A percentile compares a stretch with the other conserved stretches of the same genome.
phyloP scores from a whole-genome alignment of 1,140 invertebrate genomes.

The Druon quercuslanigerum region DNA sequence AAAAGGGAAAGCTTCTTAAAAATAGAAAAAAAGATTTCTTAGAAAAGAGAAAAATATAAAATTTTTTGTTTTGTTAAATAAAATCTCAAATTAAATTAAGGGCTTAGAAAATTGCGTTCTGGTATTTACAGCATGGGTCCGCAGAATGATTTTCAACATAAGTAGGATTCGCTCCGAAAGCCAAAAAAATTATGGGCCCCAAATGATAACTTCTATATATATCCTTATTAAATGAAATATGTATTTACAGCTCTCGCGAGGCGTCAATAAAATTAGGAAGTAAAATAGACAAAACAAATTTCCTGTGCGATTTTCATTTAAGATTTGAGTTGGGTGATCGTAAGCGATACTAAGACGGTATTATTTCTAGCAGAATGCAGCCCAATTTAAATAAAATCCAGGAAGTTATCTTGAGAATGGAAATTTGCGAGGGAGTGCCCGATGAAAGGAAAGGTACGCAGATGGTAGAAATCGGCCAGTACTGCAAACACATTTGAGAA shows the following conservation, averaged over 20 bases:
- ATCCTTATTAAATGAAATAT: background rate
- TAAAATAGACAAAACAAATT: background rate
- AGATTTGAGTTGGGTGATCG: background rate
- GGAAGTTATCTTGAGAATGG: conserved; percentile 10
- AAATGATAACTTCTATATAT: background rate
- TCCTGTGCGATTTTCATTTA: background rate
- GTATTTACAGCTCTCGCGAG: background rate
- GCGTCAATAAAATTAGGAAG: background rate
- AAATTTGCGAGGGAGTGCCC: background rate
- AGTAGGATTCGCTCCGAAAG: no score
- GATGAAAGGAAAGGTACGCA: conserved; percentile 34
- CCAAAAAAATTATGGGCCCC: background rate
- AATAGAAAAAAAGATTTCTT: no score
- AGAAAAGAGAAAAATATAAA: no score
- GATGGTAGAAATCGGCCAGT: conserved; percentile 50
- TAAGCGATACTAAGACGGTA: background rate
- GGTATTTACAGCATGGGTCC: no score
- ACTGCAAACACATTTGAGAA: conserved; percentile 50
- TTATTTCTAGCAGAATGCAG: conserved; percentile 2
- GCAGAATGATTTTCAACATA: no score
- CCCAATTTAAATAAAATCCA: background rate
- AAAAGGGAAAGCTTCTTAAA: no score
- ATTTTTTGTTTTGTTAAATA: no score
- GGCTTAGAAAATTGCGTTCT: no score
- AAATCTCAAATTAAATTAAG: no score